phyloP scores from a whole-genome alignment of 2,113 vertebrate genomes.

The Syngnathoides biaculeatus region DNA sequence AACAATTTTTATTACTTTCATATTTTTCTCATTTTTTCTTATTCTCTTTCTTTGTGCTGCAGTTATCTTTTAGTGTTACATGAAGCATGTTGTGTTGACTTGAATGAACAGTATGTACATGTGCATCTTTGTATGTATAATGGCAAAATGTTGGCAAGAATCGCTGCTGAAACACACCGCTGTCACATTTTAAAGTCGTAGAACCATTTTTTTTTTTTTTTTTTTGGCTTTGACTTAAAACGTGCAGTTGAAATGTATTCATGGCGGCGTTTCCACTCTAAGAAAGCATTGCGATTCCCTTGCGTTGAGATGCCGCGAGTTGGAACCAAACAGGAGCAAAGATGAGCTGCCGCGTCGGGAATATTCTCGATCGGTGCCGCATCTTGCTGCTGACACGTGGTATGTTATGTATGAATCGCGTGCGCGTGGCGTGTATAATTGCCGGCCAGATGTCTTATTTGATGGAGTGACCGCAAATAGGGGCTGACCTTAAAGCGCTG shows the following conservation, averaged over 20 bases:
- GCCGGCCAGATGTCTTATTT: conserved; percentile 33
- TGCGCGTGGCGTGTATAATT: conserved; percentile 1
- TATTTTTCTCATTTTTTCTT: background rate
- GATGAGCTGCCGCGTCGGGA: background rate
- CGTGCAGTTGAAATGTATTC: background rate
- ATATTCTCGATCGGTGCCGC: conserved; percentile 7
- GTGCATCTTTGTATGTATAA: too few species aligned
- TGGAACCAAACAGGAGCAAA: background rate
- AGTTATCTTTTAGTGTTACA: too few species aligned
- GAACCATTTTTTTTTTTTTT: background rate
- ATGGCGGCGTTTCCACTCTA: background rate
- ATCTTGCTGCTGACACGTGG: background rate
- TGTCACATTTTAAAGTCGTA: background rate
- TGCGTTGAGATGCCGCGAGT: background rate
- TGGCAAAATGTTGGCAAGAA: too few species aligned
- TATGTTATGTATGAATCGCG: background rate
- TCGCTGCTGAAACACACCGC: too few species aligned
- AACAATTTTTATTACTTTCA: background rate
- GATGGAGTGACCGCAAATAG: conserved; percentile 69
- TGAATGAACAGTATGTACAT: too few species aligned
- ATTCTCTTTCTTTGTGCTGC: too few species aligned
- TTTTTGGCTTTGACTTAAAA: background rate
- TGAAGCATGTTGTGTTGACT: too few species aligned
- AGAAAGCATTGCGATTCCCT: conserved; percentile 2
- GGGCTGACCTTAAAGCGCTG: conserved; percentile 75